A percentile compares a stretch with the other conserved stretches of the same genome.
These are phyloP conservation scores for Trachemys scripta DNA, from an alignment of 2,113 vertebrate genomes.

Conservation along the genomic window DNA sequence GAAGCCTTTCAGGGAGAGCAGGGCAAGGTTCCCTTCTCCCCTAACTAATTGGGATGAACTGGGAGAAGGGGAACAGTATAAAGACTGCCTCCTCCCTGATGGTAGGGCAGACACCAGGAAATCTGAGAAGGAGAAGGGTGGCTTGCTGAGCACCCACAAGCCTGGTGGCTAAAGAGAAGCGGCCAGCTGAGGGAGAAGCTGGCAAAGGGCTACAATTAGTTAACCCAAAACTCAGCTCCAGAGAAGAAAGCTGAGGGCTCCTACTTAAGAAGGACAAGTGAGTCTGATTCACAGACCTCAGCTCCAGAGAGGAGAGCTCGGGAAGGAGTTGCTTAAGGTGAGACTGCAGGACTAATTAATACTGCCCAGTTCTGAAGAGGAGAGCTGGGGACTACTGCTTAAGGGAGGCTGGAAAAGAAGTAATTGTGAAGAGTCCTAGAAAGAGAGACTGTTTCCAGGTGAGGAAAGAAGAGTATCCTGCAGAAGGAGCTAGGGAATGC, in stretches of 20 bases:
- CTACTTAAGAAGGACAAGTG: background rate
- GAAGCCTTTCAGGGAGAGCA: background rate
- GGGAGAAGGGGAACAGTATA: background rate
- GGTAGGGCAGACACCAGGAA: background rate
- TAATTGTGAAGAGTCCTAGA: background rate
- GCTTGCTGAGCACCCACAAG: background rate
- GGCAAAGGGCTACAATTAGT: background rate
- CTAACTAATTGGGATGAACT: background rate
- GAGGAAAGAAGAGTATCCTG: too few relatives aligned
- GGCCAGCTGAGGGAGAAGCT: background rate
- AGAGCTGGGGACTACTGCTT: background rate
- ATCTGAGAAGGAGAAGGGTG: background rate
- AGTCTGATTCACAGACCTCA: background rate
- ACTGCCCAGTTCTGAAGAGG: background rate
- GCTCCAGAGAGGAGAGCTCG: background rate
- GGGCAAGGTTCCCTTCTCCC: background rate
- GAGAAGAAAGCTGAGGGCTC: background rate
- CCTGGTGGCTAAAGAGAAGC: background rate
- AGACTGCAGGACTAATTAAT: background rate
- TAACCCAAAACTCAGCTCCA: background rate
- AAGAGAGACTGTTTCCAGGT: background rate
- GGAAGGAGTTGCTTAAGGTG: background rate
- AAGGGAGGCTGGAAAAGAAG: background rate
- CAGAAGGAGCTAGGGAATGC: background rate
- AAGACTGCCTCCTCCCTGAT: background rate